Conservation (phyloP, 2,888 invertebrate species). For the Aromia moschata region DNA sequence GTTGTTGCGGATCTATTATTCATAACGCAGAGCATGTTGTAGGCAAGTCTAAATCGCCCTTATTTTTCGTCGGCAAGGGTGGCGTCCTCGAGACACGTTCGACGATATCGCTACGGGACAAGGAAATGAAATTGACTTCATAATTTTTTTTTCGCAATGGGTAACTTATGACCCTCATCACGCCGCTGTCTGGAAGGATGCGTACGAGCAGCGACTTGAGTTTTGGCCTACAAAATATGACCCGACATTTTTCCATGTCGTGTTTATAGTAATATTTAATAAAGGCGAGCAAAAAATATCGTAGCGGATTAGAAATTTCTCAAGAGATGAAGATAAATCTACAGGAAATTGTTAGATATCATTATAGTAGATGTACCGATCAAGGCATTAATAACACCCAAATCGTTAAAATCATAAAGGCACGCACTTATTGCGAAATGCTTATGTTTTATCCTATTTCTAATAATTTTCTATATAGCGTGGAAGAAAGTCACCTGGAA, state of each 20-base stretch:
- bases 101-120: constrained; percentile 14
- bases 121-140: constrained; percentile 12
- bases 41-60: constrained; percentile 34
- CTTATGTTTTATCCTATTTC: no score
- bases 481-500: no score
- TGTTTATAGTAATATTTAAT: neutral
- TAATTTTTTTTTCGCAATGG: constrained; percentile 15
- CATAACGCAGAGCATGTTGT: constrained; percentile 37
- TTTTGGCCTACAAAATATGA: neutral
- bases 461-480: no score
- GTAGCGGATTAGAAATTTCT: no score
- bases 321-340: no score
- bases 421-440: no score
- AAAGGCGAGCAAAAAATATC: no score
- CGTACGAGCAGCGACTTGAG: neutral
- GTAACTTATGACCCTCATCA: constrained; percentile 13
- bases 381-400: no score
- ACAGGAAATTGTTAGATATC: no score
- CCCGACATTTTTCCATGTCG: neutral
- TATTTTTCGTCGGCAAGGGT: constrained; percentile 15
- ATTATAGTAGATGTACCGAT: no score
- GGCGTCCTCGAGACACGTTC: constrained; percentile 3
- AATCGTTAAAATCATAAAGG: no score
- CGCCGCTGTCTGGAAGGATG: neutral
- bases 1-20: constrained; percentile 43